phyloP scores from a whole-genome alignment of 2,888 invertebrate species.

The Terebella lapidaria region DNA sequence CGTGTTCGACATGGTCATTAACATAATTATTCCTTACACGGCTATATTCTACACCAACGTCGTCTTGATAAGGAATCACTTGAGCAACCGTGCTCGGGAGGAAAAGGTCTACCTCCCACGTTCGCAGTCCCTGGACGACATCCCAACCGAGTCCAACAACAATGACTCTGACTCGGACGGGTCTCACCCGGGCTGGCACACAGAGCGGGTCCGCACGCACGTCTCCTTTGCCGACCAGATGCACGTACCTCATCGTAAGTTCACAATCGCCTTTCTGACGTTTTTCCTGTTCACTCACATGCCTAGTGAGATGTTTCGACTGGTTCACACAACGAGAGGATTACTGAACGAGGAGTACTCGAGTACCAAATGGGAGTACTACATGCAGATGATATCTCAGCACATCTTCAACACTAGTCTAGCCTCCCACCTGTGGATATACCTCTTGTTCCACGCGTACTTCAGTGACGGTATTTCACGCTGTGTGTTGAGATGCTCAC shows the following conservation, averaged over 20 bases:
- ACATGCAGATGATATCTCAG: slow-evolving; percentile 1
- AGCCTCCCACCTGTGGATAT: slow-evolving; percentile 3
- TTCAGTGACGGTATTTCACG: too few relatives aligned
- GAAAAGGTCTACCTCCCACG: not conserved
- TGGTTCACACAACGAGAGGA: not conserved
- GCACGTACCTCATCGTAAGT: not conserved
- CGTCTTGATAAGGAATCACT: not conserved
- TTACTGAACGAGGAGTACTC: not conserved
- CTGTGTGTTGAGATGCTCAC: too few relatives aligned
- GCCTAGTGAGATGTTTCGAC: slow-evolving; percentile 2
- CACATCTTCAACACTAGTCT: slow-evolving; percentile 10
- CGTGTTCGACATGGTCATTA: slow-evolving; percentile 9
- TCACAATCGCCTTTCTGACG: not conserved
- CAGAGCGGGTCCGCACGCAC: not conserved
- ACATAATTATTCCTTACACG: slow-evolving; percentile 9
- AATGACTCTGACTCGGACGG: not conserved
- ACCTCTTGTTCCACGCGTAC: not conserved
- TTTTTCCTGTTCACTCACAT: slow-evolving; percentile 1
- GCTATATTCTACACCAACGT: slow-evolving; percentile 5
- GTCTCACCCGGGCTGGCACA: not conserved
- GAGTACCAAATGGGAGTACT: not conserved
- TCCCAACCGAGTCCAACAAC: not conserved
- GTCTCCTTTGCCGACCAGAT: not conserved
- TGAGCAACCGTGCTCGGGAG: not conserved
- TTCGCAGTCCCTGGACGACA: not conserved